Evolutionary conservation across 2,888 invertebrate genomes (phyloP), one percentile per base, ranked within the genome.

Genomic region (Phalera bucephala): DNA sequence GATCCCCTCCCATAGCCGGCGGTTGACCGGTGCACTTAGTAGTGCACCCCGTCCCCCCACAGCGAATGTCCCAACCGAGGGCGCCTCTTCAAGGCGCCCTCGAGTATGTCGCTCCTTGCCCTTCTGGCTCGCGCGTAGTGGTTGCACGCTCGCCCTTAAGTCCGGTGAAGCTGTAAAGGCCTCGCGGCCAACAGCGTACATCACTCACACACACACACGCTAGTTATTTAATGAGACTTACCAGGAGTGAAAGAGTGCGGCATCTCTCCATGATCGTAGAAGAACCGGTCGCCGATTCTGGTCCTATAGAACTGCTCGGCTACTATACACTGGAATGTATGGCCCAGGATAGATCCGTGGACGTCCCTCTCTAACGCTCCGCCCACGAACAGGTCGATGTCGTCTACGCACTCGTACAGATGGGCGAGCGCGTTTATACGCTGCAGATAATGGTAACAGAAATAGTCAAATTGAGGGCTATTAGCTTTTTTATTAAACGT

Each of bases 221-320:
- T n/a, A n/a, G n/a, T n/a, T n/a, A n/a, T n/a, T n/a, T 17, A 17
- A 3, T 17, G 17, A 17, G 17, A 36, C 61, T 53, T 39, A 93
- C 94, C 93, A 63, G 91, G 72, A 0, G 93, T 93, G 63, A 95
- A 95, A 8, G 93, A 93, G 50, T 91, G 84, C 5, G 91, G 77
- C 63, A 92, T 91, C 54, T 94, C 91, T 0, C 92, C 91, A 57
- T 93, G 92, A 67, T 95, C 95, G 64, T 93, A 97, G 91, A 96
- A 97, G 82, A 92, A 97, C 39, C 97, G 90, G 80, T 98, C 97
- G 0, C 96, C 97, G 1, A 93, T 93, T 63, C 97, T 92, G 2
- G 96, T 94, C 56, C 95, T 90, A 71, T 93, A 95, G 85, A 97
- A 97, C 84, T 97, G 97, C 72, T 95, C 95, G 0, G 94, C 94